Evolutionary conservation across 2,113 vertebrate species (phyloP), one percentile per base, ranked within the genome.

Genomic region (Coracopsis vasa): DNA sequence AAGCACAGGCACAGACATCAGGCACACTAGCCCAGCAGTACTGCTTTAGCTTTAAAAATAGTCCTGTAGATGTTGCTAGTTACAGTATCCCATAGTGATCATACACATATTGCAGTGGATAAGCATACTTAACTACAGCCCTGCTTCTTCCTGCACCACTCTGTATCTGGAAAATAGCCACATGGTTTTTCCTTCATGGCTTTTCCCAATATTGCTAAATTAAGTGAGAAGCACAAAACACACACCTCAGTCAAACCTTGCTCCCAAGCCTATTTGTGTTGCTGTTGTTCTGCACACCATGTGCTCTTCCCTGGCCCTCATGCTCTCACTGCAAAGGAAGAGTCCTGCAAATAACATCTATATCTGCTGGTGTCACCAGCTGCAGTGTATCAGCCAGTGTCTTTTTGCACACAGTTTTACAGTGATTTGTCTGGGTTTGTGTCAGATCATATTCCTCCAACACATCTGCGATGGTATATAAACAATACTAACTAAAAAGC

Each of bases 41-140:
- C n/a, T 53, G 74, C 90, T 91, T 75, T 25, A 56, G 47, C 84
- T 90, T 90, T 78, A 64, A 93, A 95, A 96, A 78, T 9, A 88
- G 67, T 19, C 60, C 9, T 3, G 9, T 37, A 51, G 53, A 50
- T 51, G 67, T 86, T 93, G 82, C 51, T 95, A 45, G 93, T 84
- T 93, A 94, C 69, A 72, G 79, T 89, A 92, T 84, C 88, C 86
- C 41, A 0, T 69, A 85, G 86, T 2, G 10, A 95, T 50, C 47
- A 53, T 65, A 92, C 70, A 81, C 60, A 72, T 50, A 86, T 44
- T 90, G 94, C 82, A 86, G 71, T 23, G 70, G 80, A 47, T 41
- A 62, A 67, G 56, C 64, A 29, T 7, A 14, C 13, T 13, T 93
- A 95, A 77, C 61, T 80, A 71, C 72, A 92, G 51, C 27, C 60